Conservation (phyloP, 2,888 invertebrate genomes). For the Agrotis segetum region DNA sequence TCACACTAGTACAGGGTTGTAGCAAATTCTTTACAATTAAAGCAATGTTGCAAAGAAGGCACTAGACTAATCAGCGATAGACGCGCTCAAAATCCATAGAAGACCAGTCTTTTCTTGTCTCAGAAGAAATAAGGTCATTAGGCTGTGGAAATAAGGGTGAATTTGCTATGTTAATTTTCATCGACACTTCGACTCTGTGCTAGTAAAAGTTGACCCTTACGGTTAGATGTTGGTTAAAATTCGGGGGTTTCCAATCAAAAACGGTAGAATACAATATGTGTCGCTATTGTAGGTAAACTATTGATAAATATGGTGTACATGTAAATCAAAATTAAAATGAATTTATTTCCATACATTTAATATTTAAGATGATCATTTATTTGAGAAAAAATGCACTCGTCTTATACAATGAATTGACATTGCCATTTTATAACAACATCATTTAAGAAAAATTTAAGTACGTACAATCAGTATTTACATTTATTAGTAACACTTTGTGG, state of each 20-base stretch:
- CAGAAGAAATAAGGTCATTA: too few relatives aligned
- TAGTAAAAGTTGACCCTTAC: too few relatives aligned
- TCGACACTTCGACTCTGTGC: too few relatives aligned
- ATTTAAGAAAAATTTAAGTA: conserved; percentile 46
- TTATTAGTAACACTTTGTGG: conserved; percentile 26
- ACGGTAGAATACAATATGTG: conserved; percentile 9
- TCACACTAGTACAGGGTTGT: background rate
- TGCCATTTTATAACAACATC: conserved; percentile 1
- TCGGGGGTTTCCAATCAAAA: background rate
- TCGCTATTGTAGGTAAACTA: conserved; percentile 9
- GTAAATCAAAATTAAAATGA: background rate
- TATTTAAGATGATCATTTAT: background rate
- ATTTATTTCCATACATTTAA: conserved; percentile 7
- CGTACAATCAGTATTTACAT: conserved; percentile 52
- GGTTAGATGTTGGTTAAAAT: conserved; percentile 1
- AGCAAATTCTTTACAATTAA: too few relatives aligned
- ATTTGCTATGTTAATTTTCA: too few relatives aligned
- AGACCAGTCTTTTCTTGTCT: too few relatives aligned
- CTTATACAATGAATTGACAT: background rate
- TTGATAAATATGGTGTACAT: conserved; percentile 4
- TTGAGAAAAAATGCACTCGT: conserved; percentile 5
- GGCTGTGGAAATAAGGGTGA: too few relatives aligned
- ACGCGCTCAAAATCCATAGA: too few relatives aligned
- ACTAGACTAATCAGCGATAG: too few relatives aligned
- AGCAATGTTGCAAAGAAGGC: too few relatives aligned